Percentiles rank a stretch among this genome's conserved stretches.
Evolutionary conservation across 1,140 invertebrate species (phyloP).

Genomic region (Chironomus tepperi): DNA sequence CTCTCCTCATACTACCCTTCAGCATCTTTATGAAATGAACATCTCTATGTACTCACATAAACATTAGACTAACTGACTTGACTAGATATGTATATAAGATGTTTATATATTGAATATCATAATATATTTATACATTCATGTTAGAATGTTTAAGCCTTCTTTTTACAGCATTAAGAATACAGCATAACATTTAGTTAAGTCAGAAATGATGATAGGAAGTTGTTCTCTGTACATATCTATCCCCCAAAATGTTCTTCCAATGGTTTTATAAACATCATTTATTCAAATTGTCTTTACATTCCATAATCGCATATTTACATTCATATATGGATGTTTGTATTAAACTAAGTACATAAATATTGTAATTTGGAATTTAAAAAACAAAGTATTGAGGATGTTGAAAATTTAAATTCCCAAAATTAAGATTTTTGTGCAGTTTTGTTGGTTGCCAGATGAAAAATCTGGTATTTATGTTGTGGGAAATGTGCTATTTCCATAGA

Average conservation of each 20-base stretch:
- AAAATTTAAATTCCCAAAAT: too few relatives aligned
- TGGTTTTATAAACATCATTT: constrained; percentile 8
- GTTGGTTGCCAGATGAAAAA: too few relatives aligned
- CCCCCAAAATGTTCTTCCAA: too few relatives aligned
- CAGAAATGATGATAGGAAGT: not conserved
- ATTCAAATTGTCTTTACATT: constrained; percentile 19
- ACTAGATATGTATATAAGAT: too few relatives aligned
- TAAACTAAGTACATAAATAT: too few relatives aligned
- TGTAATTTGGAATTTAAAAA: too few relatives aligned
- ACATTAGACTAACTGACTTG: constrained; percentile 12
- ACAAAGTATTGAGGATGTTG: too few relatives aligned
- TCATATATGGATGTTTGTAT: not conserved
- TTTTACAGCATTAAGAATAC: constrained; percentile 8
- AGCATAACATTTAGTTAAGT: not conserved
- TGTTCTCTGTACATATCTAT: not conserved
- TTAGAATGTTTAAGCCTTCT: constrained; percentile 1
- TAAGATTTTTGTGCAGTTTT: too few relatives aligned
- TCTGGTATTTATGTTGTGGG: too few relatives aligned
- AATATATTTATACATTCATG: constrained; percentile 15
- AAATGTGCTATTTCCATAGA: too few relatives aligned
- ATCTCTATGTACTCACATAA: not conserved
- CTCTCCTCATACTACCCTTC: not conserved
- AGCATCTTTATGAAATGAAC: not conserved
- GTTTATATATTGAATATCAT: constrained; percentile 1
- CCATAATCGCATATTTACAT: constrained; percentile 19